Base-by-base conservation (phyloP, 1,140 invertebrate genomes). In the Zaprionus inermis region DNA sequence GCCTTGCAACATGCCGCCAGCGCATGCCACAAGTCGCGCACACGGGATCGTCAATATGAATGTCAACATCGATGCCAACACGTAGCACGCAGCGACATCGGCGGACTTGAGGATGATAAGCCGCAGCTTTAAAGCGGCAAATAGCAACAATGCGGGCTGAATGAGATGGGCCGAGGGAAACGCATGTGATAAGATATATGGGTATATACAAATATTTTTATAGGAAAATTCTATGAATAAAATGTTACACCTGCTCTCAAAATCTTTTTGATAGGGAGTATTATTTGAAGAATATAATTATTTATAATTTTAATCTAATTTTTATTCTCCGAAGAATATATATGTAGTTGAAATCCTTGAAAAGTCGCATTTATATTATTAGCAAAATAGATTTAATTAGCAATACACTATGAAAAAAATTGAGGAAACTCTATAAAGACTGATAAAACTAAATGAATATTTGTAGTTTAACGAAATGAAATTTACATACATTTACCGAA, bases 1-100 rank as follows among this genome's bases (percentile, higher is more conserved):
- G 97, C 98, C 1, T 93, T 98, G 61, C 93, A 95, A 67, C 93
- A 98, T 18, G 6, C 95, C 97, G 81, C 97, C 98, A 0, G 95
- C 96, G 75, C 97, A 98, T 93, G 94, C 94, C 18, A 97, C 97
- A 30, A 98, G 97, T 18, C 93, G 96, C 76, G 96, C 95, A 46
- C 24, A 99, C 98, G 93, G 6, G 3, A 94, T 98, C 24, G 95
- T 96, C 85, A 97, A 98, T 59, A 70, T 88, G 59, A 65, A 61
- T 32, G 54, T 76, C 20, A 60, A 46, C 24, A 65, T 72, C 58
- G 72, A 86, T 71, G 59, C 73, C 10, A 76, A 52, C 38, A 75
- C 79, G 67, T 86, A 82, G 54, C 61, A 65, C 14, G 32, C 55
- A 55, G 12, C 46, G 28, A 16, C 32, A 46, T 18, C 22, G 16